Evolutionary conservation across 2,113 vertebrate species (phyloP), one percentile per base, ranked within the genome.

Genomic region (Struthio camelus): DNA sequence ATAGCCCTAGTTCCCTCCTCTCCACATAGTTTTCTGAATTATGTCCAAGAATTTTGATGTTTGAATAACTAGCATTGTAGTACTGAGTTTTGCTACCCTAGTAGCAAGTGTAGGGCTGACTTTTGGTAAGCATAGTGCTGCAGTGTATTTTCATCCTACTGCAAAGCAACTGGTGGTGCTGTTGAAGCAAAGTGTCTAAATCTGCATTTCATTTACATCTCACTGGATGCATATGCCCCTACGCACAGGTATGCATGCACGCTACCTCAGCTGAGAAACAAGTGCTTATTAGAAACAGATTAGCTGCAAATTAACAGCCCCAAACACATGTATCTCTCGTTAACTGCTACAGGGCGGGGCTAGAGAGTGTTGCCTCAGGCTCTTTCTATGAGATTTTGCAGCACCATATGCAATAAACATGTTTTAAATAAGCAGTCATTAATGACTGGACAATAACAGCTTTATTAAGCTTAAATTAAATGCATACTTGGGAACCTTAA

Each of bases 391-490:
- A 93, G 94, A 96, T 82, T 92, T 70, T 94, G 94, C 92, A 80
- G 80, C 81, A 70, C 91, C 38, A 2, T 11, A 19, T 36, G 94
- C 67, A 78, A 81, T 78, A 89, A 91, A 85, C 91, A 66, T 93
- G 91, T 58, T 93, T 97, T 95, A 96, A 96, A 97, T 97, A 95
- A 97, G 83, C 62, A 91, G 53, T 69, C 96, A 94, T 96, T 97
- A 97, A 95, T 94, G 92, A 95, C 62, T 61, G 79, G 92, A 96
- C 92, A 97, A 94, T 87, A 97, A 94, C 91, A 87, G 84, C 91
- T 97, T 97, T 97, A 96, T 97, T 95, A 96, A 96, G 72, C 80
- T 88, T 86, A 91, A 98, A 96, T 97, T 93, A 91, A 97, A 94
- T 90, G 77, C 93, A 90, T 92, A 89, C 89, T 95, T 96, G 91